Percentiles rank a stretch among this genome's conserved stretches.
These are phyloP conservation scores for Athalia rosae DNA, from an alignment of 2,888 invertebrate genomes.

Conservation along the genomic window DNA sequence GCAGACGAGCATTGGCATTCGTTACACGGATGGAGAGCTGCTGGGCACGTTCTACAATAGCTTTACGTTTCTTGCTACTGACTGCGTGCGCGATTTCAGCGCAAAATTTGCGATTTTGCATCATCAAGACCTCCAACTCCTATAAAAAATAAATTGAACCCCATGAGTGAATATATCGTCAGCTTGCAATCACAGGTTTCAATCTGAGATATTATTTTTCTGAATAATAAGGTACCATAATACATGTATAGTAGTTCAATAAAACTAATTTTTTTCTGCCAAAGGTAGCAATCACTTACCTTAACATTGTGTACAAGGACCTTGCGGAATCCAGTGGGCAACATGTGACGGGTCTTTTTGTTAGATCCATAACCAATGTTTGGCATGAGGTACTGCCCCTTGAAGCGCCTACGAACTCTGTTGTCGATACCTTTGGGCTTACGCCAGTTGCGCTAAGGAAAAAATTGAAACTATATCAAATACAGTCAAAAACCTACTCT, in stretches of 20 bases:
- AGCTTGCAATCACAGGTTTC: conserved; percentile 1
- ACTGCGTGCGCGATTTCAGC: conserved; percentile 99
- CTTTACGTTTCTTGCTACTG: conserved; percentile 97
- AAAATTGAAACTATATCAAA: conserved; percentile 31
- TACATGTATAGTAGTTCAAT: background rate
- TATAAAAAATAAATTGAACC: conserved; percentile 69
- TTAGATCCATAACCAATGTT: conserved; percentile 99
- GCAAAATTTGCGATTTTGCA: conserved; percentile 98
- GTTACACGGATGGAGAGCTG: conserved; percentile 96
- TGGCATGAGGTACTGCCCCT: conserved; percentile 99
- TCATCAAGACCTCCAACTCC: conserved; percentile 98
- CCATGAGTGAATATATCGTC: background rate
- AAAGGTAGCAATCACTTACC: conserved; percentile 73
- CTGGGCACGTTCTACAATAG: conserved; percentile 96
- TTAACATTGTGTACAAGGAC: conserved; percentile 92
- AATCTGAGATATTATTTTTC: background rate
- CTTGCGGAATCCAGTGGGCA: conserved; percentile 98
- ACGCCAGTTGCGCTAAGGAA: conserved; percentile 93
- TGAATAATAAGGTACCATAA: background rate
- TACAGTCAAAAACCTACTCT: background rate
- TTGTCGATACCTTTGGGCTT: conserved; percentile 99
- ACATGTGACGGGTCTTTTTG: conserved; percentile 95
- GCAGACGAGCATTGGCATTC: conserved; percentile 96
- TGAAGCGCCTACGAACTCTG: conserved; percentile 98
- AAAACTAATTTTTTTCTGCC: background rate